phyloP scores from a whole-genome alignment of 2,888 invertebrate species.

The Ptilodon capucinus region DNA sequence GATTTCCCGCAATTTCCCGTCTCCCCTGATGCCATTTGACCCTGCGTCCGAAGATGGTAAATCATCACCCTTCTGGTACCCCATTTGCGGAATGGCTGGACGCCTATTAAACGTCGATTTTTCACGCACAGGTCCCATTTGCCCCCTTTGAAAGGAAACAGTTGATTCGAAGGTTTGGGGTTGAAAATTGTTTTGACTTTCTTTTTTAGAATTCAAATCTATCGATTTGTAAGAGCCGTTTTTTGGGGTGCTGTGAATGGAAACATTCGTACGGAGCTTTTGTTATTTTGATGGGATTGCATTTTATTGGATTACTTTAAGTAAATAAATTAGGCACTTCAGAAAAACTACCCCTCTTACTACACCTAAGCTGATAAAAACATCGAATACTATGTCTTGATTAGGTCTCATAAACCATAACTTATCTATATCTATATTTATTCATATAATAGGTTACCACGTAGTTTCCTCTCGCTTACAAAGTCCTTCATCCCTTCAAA shows the following conservation, averaged over 20 bases:
- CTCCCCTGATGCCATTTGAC: background rate
- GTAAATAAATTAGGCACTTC: too few relatives aligned
- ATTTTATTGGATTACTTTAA: background rate
- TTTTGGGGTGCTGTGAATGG: background rate
- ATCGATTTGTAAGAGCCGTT: background rate
- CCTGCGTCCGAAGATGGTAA: constrained; percentile 25
- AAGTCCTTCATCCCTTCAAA: too few relatives aligned
- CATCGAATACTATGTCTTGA: too few relatives aligned
- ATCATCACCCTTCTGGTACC: constrained; percentile 44
- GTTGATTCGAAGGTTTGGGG: constrained; percentile 45
- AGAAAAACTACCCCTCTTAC: too few relatives aligned
- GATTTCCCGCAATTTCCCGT: background rate
- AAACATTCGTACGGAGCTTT: background rate
- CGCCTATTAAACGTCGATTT: constrained; percentile 75
- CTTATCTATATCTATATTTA: too few relatives aligned
- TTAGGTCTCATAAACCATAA: too few relatives aligned
- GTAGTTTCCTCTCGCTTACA: too few relatives aligned
- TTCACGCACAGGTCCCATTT: constrained; percentile 49
- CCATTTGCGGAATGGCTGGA: constrained; percentile 47
- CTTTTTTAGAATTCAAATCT: background rate
- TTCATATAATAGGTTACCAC: too few relatives aligned
- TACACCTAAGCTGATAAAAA: too few relatives aligned
- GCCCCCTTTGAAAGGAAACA: constrained; percentile 40
- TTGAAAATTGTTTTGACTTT: constrained; percentile 7
- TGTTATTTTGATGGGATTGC: background rate